Conservation (phyloP, 2,888 invertebrate genomes). For the Melanophora roralis region DNA sequence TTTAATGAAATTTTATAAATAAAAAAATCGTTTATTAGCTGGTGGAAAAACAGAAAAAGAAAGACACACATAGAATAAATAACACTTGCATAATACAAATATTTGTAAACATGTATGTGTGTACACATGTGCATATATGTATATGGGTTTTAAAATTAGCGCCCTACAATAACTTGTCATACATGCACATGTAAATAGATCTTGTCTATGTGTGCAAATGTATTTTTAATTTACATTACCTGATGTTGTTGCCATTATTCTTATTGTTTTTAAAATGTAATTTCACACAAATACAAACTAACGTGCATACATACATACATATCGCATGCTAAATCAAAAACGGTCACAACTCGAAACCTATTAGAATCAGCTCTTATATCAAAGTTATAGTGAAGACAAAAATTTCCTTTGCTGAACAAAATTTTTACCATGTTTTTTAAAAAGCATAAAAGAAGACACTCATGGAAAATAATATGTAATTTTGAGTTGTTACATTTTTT, state of each 20-base stretch:
- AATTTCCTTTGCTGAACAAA: too few species aligned
- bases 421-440: too few species aligned
- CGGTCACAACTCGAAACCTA: too few species aligned
- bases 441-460: too few species aligned
- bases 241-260: conserved; percentile 32
- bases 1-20: too few species aligned
- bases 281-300: conserved; percentile 12
- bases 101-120: not conserved
- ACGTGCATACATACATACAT: conserved; percentile 39
- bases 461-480: too few species aligned
- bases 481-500: too few species aligned
- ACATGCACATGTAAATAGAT: conserved; percentile 46
- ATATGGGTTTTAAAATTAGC: conserved; percentile 65
- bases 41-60: not conserved
- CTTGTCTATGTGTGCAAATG: conserved; percentile 61
- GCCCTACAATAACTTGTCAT: conserved; percentile 64
- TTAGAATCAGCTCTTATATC: too few species aligned
- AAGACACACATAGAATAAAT: not conserved
- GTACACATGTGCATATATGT: not conserved
- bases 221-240: conserved; percentile 62
- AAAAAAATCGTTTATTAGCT: conserved; percentile 30
- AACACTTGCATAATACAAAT: too few species aligned
- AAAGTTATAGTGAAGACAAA: too few species aligned
- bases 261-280: conserved; percentile 33
- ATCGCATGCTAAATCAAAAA: too few species aligned